Evolutionary conservation across 2,113 vertebrate species (phyloP).

Genomic region (Peucedramus taeniatus): DNA sequence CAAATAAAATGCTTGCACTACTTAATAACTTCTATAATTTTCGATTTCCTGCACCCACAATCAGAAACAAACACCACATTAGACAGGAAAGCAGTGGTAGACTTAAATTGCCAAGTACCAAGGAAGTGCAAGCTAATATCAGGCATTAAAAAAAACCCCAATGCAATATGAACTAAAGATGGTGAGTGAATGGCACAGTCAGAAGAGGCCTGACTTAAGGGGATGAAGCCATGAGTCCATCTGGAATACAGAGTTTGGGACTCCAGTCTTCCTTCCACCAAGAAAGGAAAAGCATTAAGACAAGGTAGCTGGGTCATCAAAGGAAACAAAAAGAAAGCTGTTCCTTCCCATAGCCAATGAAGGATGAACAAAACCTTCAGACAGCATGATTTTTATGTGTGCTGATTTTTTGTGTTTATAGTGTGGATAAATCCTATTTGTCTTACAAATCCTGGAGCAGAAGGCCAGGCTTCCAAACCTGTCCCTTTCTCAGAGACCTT

Average conservation of each 20-base stretch:
- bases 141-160: not conserved
- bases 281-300: not conserved
- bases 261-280: not conserved
- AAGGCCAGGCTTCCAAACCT: not conserved
- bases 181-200: not conserved
- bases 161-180: not conserved
- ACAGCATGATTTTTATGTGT: not conserved
- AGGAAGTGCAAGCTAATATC: not conserved
- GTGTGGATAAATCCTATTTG: not conserved
- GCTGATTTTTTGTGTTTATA: not conserved
- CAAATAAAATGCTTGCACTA: not conserved
- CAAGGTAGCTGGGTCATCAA: not conserved
- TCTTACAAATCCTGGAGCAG: not conserved
- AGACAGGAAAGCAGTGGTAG: not conserved
- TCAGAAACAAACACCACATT: not conserved
- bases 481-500: not conserved
- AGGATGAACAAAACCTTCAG: not conserved
- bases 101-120: not conserved
- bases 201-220: not conserved
- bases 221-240: not conserved
- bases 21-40: not conserved
- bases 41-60: not conserved
- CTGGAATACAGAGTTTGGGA: not conserved
- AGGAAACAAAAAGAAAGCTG: not conserved
- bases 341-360: not conserved